Evolutionary conservation across 2,888 invertebrate genomes (phyloP).

Genomic region (Artemia sinica): DNA sequence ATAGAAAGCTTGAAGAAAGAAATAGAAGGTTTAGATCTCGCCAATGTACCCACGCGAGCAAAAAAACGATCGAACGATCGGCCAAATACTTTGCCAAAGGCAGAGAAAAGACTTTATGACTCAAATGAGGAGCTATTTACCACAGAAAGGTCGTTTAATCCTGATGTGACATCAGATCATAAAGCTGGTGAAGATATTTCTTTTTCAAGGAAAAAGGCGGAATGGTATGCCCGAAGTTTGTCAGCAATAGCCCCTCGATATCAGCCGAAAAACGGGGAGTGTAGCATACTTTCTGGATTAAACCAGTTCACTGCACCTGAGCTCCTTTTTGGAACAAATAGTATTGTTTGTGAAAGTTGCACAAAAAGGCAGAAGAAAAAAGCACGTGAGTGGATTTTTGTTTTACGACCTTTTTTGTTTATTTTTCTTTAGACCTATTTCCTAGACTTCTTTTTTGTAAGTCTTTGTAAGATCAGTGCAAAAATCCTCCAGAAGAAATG

Average conservation of each 20-base stretch:
- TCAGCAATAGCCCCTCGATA: slow-evolving; percentile 18
- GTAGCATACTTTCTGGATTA: slow-evolving; percentile 59
- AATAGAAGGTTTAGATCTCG: background rate
- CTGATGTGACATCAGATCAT: background rate
- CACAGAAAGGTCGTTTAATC: background rate
- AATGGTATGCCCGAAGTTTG: slow-evolving; percentile 19
- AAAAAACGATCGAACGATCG: slow-evolving; percentile 34
- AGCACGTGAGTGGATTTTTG: too few species aligned
- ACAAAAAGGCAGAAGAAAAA: slow-evolving; percentile 23
- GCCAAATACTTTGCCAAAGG: slow-evolving; percentile 12
- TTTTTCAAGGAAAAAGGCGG: slow-evolving; percentile 3
- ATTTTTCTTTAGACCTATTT: too few species aligned
- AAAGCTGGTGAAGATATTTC: background rate
- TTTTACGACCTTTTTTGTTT: too few species aligned
- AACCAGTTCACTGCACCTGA: slow-evolving; percentile 82
- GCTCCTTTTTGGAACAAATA: slow-evolving; percentile 73
- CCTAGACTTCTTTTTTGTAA: too few species aligned
- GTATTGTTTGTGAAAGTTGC: slow-evolving; percentile 80
- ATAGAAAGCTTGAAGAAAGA: background rate
- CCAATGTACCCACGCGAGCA: background rate
- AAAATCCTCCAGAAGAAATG: too few species aligned
- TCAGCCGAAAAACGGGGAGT: slow-evolving; percentile 34
- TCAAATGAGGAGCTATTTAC: slow-evolving; percentile 24
- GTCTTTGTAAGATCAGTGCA: too few species aligned
- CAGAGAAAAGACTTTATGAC: slow-evolving; percentile 25